Conservation (phyloP, 1,140 invertebrate species). For the Leptonema lineaticorne region DNA sequence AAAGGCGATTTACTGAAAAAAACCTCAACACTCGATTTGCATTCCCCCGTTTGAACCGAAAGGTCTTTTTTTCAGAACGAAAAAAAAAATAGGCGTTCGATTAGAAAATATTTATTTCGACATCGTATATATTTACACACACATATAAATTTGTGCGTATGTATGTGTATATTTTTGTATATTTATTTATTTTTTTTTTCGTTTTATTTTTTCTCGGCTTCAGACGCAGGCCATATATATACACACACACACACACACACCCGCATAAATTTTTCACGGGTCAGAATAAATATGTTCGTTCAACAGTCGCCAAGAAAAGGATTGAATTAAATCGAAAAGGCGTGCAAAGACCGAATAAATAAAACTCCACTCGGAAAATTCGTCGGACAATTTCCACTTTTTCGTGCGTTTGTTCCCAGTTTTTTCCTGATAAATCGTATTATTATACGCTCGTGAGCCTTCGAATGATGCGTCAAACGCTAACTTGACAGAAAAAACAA, state of each 20-base stretch:
- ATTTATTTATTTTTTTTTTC: neutral
- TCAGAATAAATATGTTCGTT: slow-evolving; percentile 16
- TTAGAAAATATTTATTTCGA: slow-evolving; percentile 17
- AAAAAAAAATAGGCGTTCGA: slow-evolving; percentile 10
- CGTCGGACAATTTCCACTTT: no score
- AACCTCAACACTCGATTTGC: slow-evolving; percentile 16
- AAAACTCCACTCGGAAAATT: neutral
- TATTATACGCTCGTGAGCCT: no score
- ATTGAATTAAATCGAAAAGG: neutral
- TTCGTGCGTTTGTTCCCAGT: no score
- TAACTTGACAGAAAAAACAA: no score
- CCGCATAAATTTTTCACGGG: slow-evolving; percentile 13
- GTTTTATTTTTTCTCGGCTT: neutral
- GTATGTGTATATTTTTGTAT: neutral
- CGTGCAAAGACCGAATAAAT: neutral
- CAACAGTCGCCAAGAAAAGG: neutral
- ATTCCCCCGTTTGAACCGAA: neutral
- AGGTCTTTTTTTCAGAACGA: neutral
- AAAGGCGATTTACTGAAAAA: slow-evolving; percentile 5
- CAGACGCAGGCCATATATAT: neutral
- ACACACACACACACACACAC: no score
- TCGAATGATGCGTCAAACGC: no score
- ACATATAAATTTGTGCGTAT: no score
- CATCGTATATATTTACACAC: no score
- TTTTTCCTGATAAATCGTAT: no score